phyloP scores from a whole-genome alignment of 2,113 vertebrate genomes.

The Muntiacus reevesi region DNA sequence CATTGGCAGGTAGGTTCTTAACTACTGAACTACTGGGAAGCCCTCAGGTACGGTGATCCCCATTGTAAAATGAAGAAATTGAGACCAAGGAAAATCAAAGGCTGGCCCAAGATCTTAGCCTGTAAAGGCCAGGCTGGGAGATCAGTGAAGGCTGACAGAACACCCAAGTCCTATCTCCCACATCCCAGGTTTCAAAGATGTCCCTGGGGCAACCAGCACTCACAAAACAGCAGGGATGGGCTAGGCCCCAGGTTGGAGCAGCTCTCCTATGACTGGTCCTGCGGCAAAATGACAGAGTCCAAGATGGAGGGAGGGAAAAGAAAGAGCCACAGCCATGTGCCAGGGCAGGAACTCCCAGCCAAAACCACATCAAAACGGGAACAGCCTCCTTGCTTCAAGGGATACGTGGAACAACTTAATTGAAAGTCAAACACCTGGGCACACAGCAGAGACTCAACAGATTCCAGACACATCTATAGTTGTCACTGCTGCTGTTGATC shows the following conservation, averaged over 20 bases:
- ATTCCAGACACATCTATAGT: background rate
- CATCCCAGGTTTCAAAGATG: background rate
- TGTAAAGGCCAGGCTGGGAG: background rate
- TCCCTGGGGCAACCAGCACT: background rate
- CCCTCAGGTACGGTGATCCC: background rate
- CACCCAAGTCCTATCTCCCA: background rate
- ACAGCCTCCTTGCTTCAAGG: background rate
- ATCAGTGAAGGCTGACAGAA: background rate
- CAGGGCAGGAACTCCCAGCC: background rate
- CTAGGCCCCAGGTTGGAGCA: background rate
- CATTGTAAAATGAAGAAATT: background rate
- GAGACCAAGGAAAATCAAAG: background rate
- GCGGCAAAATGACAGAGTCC: background rate
- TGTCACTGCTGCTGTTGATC: too few species aligned
- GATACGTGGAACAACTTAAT: fast-evolving
- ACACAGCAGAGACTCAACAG: background rate
- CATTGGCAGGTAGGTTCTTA: background rate
- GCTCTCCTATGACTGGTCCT: background rate
- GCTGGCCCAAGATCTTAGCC: background rate
- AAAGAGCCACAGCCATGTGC: fast-evolving
- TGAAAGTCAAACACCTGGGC: background rate
- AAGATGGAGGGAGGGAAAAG: background rate
- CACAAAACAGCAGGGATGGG: background rate
- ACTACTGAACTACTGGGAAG: background rate
- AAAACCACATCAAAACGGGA: background rate